phyloP scores from a whole-genome alignment of 2,797 vertebrate genomes.

The Hemibagrus guttatus region DNA sequence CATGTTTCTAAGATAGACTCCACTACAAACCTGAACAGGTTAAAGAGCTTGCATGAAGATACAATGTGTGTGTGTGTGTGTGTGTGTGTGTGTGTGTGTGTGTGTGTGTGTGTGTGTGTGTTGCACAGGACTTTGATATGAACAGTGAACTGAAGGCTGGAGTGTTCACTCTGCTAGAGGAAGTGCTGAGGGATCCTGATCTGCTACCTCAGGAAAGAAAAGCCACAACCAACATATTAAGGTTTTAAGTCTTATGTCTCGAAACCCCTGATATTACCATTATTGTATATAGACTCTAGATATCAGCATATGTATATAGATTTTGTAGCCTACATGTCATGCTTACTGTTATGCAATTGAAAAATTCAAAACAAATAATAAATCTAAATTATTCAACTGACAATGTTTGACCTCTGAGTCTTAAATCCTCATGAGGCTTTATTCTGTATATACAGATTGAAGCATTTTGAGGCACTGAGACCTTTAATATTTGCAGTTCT shows the following conservation, averaged over 20 bases:
- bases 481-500: not conserved
- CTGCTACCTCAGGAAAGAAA: constrained; percentile 95
- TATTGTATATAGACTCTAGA: too few species aligned
- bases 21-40: not conserved
- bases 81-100: not conserved
- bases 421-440: not conserved
- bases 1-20: not conserved
- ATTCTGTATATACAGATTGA: not conserved
- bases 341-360: not conserved
- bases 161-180: constrained; percentile 88
- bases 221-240: constrained; percentile 90
- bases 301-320: too few species aligned
- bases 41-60: not conserved
- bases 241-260: constrained; percentile 65
- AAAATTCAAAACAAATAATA: constrained; percentile 2
- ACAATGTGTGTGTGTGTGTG: not conserved
- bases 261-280: not conserved
- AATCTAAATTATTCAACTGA: not conserved
- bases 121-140: constrained; percentile 89
- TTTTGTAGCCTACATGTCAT: not conserved
- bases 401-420: not conserved
- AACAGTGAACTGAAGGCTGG: constrained; percentile 88
- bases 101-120: not conserved
- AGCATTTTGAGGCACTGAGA: not conserved
- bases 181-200: constrained; percentile 91